Evolutionary conservation across 2,797 vertebrate genomes (phyloP).

Genomic region (Schizopygopsis pylzovi): DNA sequence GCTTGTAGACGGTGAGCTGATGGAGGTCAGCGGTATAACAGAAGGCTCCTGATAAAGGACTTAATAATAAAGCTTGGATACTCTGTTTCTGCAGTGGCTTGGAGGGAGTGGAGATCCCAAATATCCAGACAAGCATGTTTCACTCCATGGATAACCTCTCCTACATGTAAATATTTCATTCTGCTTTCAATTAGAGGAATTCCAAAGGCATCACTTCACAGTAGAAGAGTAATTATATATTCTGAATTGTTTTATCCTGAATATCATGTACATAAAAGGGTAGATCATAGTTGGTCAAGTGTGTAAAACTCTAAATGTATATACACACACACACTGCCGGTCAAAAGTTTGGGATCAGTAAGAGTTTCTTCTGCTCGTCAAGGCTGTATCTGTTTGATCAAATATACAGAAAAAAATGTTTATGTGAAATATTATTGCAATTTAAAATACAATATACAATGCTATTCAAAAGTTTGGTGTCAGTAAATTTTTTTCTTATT

Average conservation of each 20-base stretch:
- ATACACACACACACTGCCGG: neutral
- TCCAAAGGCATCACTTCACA: neutral
- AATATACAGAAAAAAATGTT: no score
- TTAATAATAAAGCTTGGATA: conserved; percentile 21
- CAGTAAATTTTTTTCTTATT: no score
- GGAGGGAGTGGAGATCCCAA: conserved; percentile 81
- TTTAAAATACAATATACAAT: no score
- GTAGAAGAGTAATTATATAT: no score
- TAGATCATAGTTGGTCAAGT: neutral
- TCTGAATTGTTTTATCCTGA: no score
- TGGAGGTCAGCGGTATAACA: neutral
- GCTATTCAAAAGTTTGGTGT: no score
- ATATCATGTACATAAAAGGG: no score
- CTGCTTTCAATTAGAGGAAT: neutral
- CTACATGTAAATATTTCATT: conserved; percentile 75
- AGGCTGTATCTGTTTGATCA: no score
- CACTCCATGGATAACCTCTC: conserved; percentile 82
- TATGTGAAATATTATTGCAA: no score
- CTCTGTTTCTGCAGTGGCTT: conserved; percentile 71
- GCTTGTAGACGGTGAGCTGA: neutral
- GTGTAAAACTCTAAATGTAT: neutral
- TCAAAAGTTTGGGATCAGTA: no score
- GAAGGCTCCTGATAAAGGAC: neutral
- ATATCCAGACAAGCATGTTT: conserved; percentile 83
- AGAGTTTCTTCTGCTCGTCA: no score